These are phyloP conservation scores for Nycticryphes semicollaris DNA, from an alignment of 2,113 vertebrate species.

Conservation along the genomic window DNA sequence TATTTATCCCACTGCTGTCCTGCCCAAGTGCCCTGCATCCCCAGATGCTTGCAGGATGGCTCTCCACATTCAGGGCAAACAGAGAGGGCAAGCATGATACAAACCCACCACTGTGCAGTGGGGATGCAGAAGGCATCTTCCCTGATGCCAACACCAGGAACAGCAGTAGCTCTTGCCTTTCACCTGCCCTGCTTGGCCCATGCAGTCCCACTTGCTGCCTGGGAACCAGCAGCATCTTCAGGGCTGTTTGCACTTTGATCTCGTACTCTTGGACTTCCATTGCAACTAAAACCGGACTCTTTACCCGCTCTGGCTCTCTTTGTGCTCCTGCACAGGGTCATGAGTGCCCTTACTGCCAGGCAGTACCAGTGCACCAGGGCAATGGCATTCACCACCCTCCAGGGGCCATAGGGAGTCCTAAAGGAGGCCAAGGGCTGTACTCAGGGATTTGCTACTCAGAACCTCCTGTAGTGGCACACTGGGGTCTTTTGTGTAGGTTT, in stretches of 20 bases:
- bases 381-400: fast-evolving
- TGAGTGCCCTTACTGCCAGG: background rate
- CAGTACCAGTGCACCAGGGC: background rate
- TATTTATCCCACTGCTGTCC: background rate
- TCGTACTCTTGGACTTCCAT: background rate
- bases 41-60: background rate
- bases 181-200: background rate
- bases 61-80: background rate
- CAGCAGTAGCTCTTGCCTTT: background rate
- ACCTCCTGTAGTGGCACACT: fast-evolving
- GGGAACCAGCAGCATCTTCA: background rate
- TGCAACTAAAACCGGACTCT: background rate
- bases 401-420: background rate
- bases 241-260: background rate
- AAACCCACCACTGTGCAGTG: background rate
- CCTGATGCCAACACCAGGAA: background rate
- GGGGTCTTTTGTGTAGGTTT: background rate
- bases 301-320: background rate
- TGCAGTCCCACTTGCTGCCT: fast-evolving
- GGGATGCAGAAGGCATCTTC: background rate
- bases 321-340: too few species aligned
- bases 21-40: background rate
- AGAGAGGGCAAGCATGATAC: background rate
- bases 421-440: background rate
- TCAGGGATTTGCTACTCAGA: background rate